phyloP scores from a whole-genome alignment of 2,888 invertebrate genomes.

The Stictocephala bisonia region DNA sequence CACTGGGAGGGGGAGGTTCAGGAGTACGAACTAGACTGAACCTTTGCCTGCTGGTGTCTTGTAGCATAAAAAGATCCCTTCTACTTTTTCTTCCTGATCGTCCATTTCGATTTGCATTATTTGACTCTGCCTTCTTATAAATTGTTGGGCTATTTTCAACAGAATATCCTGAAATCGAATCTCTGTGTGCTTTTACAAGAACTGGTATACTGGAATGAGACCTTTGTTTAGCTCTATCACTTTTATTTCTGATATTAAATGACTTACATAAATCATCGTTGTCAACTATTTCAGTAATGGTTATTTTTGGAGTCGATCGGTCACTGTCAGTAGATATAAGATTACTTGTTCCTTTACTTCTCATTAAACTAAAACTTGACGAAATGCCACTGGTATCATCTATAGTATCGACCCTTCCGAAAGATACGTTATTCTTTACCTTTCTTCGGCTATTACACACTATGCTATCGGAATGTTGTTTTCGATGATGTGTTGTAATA shows the following conservation, averaged over 20 bases:
- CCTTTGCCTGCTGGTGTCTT: neutral
- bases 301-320: neutral
- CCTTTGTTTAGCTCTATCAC: neutral
- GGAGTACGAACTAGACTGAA: neutral
- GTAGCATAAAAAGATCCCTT: conserved; percentile 16
- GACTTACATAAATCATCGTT: neutral
- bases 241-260: neutral
- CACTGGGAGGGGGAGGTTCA: neutral
- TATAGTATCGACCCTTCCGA: conserved; percentile 26
- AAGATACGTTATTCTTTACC: conserved; percentile 25
- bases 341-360: neutral
- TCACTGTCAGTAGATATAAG: neutral
- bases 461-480: conserved; percentile 11
- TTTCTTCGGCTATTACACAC: neutral
- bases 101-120: neutral
- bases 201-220: conserved; percentile 23
- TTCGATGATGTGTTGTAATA: conserved; percentile 17
- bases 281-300: neutral
- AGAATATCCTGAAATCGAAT: neutral
- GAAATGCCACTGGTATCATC: conserved; percentile 11
- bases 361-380: neutral
- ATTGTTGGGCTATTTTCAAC: neutral
- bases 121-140: neutral
- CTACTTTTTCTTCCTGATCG: conserved; percentile 18
- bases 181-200: too few species aligned